Evolutionary conservation across 2,113 vertebrate species (phyloP).

Genomic region (Catagonus wagneri): DNA sequence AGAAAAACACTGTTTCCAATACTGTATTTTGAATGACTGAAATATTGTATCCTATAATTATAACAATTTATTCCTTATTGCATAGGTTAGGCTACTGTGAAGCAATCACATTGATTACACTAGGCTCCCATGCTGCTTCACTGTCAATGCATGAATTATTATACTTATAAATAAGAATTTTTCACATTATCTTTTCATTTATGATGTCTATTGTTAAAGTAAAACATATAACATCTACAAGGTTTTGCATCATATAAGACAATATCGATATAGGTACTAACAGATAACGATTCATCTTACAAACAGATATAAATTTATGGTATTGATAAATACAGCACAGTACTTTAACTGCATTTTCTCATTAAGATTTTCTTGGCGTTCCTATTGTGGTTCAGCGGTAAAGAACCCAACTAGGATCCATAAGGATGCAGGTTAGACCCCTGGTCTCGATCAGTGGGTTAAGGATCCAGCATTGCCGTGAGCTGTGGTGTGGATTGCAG

Average conservation of each 20-base stretch:
- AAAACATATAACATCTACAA: neutral
- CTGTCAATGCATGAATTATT: neutral
- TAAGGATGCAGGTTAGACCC: no score
- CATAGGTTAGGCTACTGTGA: neutral
- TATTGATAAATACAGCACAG: neutral
- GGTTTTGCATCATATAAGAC: neutral
- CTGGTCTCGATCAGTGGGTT: no score
- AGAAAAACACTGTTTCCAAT: neutral
- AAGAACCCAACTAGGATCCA: no score
- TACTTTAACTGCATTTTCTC: neutral
- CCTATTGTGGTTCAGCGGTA: no score
- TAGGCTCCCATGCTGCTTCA: neutral
- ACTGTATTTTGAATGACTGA: neutral
- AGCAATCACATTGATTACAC: neutral
- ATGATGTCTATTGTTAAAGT: neutral
- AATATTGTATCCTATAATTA: neutral
- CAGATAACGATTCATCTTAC: neutral
- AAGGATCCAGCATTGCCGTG: no score
- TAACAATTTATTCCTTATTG: neutral
- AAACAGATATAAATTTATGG: neutral
- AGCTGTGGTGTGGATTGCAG: no score
- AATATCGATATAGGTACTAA: neutral
- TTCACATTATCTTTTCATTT: neutral
- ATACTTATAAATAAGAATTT: neutral
- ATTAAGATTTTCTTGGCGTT: neutral